Evolutionary conservation across 2,888 invertebrate genomes (phyloP), one percentile per base, ranked within the genome.

Genomic region (Acronicta psi): DNA sequence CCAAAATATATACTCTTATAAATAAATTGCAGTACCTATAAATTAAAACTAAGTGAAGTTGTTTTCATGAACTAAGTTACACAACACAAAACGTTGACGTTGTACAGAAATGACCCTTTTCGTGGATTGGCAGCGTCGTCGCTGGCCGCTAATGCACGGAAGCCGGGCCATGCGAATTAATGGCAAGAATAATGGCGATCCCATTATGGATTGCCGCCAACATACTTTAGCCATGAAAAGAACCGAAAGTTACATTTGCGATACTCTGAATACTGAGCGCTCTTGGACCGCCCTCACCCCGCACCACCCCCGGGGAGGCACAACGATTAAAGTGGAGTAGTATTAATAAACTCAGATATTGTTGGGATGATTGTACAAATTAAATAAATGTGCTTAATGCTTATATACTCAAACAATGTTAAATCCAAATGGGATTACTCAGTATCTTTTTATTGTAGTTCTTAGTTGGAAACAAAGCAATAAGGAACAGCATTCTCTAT

Each of bases 141-240:
- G 85, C 84, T 88, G 87, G 81, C 89, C 92, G 88, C 93, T 94
- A 94, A 94, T 94, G 94, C 93, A 93, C 92, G 93, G 93, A 93
- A 94, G 93, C 89, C 85, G 89, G 87, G 91, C 91, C 88, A 92
- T 87, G 89, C 90, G 93, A 93, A 94, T 94, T 93, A 94, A 94
- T 93, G 93, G 94, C 90, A 94, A 93, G 94, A 94, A 94, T 94
- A 94, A 94, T 94, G 93, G 94, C 92, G 90, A 93, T 92, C 91
- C 94, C 94, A 94, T 94, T 94, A 94, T 94, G 94, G 94, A 94
- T 94, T 93, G 94, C 94, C 94, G 94, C 94, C 94, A 94, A 94
- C 94, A 93, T 94, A 93, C 93, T 94, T 94, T 93, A 94, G 92
- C 88, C 90, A 94, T 94, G 93, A 94, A 94, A 94, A 93, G 94